Base-by-base conservation (phyloP, 2,113 vertebrate genomes). In the Solea solea region DNA sequence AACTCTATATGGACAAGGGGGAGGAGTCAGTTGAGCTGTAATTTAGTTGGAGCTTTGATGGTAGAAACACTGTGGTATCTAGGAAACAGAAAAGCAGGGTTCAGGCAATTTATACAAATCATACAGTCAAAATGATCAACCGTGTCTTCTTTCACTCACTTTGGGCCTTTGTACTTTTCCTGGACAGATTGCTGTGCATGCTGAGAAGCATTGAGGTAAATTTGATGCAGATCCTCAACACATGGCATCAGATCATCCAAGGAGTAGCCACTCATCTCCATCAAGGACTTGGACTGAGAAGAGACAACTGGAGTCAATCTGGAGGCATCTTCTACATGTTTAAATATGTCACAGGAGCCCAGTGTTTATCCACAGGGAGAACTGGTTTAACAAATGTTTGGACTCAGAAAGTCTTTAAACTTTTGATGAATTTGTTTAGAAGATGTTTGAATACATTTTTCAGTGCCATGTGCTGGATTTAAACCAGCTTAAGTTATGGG, bases 101-200 rank as follows among this genome's bases (percentile, higher is more conserved):
- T n/a, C 6, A 59, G 7, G 21, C 0, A 5, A 45, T 34, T 27
- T 44, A 9, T 27, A 15, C 11, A 6, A 40, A 2, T 13, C 0
- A 59, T 28, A 25, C 4, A 2, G 11, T 1, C 14, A 42, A 42
- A 0, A 9, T 10, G 8, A 5, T 6, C 13, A 42, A 40, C 3
- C 0, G 16, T 11, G 12, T 13, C 2, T 21, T 7, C 8, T 15
- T 1, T 0, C 34, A 84, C 97, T 94, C 91, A 99, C 98, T 97
- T 99, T 0, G 93, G 46, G 27, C 85, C 89, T 89, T 98, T 99
- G 92, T 99, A 99, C 86, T 99, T 99, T 71, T 99, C 98, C 57
- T 93, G 88, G 74, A 99, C 94, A 8, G 97, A 97, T 87, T 99
- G 97, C 83, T 99, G 98, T 0, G 95, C 93, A 12, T 99, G 98